Evolutionary conservation across 1,140 invertebrate species (phyloP).

Genomic region (Zelostemma sp.): DNA sequence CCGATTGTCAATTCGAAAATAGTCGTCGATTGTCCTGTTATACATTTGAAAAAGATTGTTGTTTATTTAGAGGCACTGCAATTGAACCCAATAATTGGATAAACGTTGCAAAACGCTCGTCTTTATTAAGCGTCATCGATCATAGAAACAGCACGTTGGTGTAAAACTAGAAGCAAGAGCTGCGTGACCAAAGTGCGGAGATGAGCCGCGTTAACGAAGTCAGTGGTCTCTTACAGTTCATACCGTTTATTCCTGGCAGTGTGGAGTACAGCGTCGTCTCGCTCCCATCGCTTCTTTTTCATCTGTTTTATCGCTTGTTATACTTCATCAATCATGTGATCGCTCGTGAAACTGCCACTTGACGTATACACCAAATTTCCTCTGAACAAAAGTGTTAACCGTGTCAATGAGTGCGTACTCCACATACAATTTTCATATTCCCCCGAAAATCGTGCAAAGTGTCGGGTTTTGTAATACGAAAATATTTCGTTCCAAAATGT

Average conservation of each 20-base stretch:
- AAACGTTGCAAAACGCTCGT: background rate
- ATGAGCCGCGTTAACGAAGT: constrained; percentile 55
- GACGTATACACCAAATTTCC: background rate
- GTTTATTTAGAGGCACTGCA: background rate
- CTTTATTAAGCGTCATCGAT: constrained; percentile 21
- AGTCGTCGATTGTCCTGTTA: too few relatives aligned
- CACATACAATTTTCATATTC: background rate
- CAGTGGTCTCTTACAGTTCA: constrained; percentile 50
- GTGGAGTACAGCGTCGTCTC: constrained; percentile 56
- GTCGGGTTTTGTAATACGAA: too few relatives aligned
- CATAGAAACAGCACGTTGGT: background rate
- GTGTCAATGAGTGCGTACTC: too few relatives aligned
- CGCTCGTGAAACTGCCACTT: background rate
- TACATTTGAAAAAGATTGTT: too few relatives aligned
- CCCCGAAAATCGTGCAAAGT: too few relatives aligned
- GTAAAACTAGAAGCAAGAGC: constrained; percentile 32
- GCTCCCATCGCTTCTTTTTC: constrained; percentile 50
- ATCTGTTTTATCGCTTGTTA: constrained; percentile 7
- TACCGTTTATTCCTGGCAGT: constrained; percentile 68
- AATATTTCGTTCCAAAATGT: too few relatives aligned
- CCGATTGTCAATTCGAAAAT: too few relatives aligned
- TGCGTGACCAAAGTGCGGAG: constrained; percentile 26
- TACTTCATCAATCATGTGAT: constrained; percentile 17
- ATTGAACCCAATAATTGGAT: background rate
- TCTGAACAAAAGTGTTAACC: background rate